phyloP scores from a whole-genome alignment of 2,797 vertebrate species.

The Spatula versicolor region DNA sequence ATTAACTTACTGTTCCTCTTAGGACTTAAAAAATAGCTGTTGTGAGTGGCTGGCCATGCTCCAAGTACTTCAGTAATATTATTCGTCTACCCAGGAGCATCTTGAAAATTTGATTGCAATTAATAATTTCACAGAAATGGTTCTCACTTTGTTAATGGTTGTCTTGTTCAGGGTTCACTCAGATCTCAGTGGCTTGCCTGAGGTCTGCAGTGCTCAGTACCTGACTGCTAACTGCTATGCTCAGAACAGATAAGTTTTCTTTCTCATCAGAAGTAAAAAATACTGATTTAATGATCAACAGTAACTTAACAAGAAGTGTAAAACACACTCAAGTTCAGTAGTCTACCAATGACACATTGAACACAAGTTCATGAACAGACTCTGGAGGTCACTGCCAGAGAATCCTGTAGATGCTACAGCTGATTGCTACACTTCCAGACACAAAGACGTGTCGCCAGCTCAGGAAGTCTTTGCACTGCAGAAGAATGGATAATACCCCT shows the following conservation, averaged over 20 bases:
- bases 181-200: background rate
- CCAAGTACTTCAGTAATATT: background rate
- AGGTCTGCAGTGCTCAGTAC: background rate
- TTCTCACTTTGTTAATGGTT: background rate
- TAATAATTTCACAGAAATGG: background rate
- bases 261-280: fast-evolving
- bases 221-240: background rate
- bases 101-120: constrained; percentile 8
- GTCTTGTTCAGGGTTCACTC: background rate
- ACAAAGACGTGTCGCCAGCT: background rate
- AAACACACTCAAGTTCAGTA: background rate
- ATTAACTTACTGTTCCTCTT: background rate
- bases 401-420: background rate
- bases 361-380: background rate
- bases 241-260: background rate
- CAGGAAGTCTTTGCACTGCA: background rate
- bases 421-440: background rate
- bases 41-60: background rate
- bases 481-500: background rate
- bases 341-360: background rate
- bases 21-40: background rate
- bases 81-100: background rate
- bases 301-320: background rate
- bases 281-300: background rate
- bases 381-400: background rate